phyloP scores from a whole-genome alignment of 2,113 vertebrate genomes.

The Euleptes europaea region DNA sequence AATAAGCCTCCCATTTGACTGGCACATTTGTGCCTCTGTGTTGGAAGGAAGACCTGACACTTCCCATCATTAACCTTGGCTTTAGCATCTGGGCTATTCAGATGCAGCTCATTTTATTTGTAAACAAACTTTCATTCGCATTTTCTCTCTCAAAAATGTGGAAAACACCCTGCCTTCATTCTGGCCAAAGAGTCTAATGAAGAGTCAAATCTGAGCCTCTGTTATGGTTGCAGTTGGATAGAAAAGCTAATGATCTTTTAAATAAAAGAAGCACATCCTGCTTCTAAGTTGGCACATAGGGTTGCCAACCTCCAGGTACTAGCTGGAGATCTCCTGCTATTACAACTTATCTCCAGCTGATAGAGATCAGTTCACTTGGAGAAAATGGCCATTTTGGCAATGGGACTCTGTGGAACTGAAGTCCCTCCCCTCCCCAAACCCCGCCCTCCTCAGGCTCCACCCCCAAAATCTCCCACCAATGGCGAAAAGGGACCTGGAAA shows the following conservation, averaged over 20 bases:
- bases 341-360: no score
- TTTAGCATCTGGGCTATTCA: constrained; percentile 7
- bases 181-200: rapidly evolving
- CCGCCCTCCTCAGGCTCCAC: no score
- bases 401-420: no score
- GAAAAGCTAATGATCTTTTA: rapidly evolving
- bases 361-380: no score
- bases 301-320: no score
- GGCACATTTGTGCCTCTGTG: neutral
- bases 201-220: neutral
- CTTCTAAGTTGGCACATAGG: neutral
- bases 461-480: no score
- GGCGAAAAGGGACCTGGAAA: no score
- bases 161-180: neutral
- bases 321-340: neutral
- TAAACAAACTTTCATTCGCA: constrained; percentile 39
- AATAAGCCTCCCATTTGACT: constrained; percentile 34
- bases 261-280: constrained; percentile 2
- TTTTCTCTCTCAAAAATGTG: constrained; percentile 22
- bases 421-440: no score
- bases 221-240: neutral
- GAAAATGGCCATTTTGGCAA: no score
- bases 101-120: constrained; percentile 37
- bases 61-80: constrained; percentile 42
- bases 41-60: constrained; percentile 18